Evolutionary conservation across 2,888 invertebrate genomes (phyloP), one percentile per base, ranked within the genome.

Genomic region (Cheilosia vernalis): DNA sequence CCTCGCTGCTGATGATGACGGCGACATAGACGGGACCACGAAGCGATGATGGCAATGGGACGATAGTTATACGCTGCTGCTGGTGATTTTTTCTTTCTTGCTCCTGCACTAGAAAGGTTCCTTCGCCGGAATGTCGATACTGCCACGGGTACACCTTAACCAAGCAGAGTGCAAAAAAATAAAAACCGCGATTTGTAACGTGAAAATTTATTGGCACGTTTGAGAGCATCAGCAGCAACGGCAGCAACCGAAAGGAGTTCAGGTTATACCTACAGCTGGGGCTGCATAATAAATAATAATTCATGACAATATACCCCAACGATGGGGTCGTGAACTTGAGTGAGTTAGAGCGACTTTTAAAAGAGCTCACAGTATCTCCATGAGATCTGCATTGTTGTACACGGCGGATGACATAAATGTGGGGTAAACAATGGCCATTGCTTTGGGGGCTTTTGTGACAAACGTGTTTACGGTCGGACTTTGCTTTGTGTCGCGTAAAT

Each of bases 241-340:
- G 19, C 56, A 69, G 4, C 49, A 37, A 40, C 60, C 47, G 53
- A 83, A 72, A 67, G 69, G 56, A 67, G 53, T 53, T 58, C 73
- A 60, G 61, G 61, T 9, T 30, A 9, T 9, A 30, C 30, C 58
- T 2, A 21, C 17, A 47, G 17, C 44, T 37, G 33, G 47, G 47
- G 74, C 64, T 74, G 56, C 51, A 84, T 74, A 79, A 79, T 84
- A 84, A 84, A 84, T 84, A 84, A 84, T 84, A 64, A 69, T 74
- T 79, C 79, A 60, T 84, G 84, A 84, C 84, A 79, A 84, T 74
- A 74, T 79, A 79, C 64, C 63, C 69, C 69, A 74, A 74, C 69
- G 74, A 60, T 72, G 74, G 70, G 84, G 84, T 84, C 84, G 69
- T 84, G 74, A 84, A 84, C 84, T 58, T 64, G 69, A 70, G 60